Conservation (phyloP, 2,113 vertebrate genomes). For the Pan troglodytes region NHGRI_mPanTro3-v2.1_pri NC_072411.2:60631501-60632000, state of each 20-base stretch:
- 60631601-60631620: neutral
- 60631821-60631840: neutral
- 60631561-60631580: slow-evolving; percentile 2
- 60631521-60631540: neutral
- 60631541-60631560: slow-evolving; percentile 5
- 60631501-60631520: neutral
- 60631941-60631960: neutral
- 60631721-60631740: neutral
- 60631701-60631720: neutral
- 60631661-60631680: slow-evolving; percentile 27
- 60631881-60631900: neutral
- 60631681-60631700: neutral
- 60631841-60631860: neutral
- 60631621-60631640: slow-evolving; percentile 6
- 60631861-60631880: neutral
- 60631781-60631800: neutral
- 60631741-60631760: neutral
- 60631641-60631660: neutral
- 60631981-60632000: neutral
- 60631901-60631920: neutral
- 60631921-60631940: neutral
- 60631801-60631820: neutral
- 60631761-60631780: slow-evolving; percentile 26
- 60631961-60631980: neutral
- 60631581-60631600: slow-evolving; percentile 49